These are phyloP conservation scores for Trissonchulus sp. DNA, from an alignment of 2,888 invertebrate species.

Conservation along the genomic window DNA sequence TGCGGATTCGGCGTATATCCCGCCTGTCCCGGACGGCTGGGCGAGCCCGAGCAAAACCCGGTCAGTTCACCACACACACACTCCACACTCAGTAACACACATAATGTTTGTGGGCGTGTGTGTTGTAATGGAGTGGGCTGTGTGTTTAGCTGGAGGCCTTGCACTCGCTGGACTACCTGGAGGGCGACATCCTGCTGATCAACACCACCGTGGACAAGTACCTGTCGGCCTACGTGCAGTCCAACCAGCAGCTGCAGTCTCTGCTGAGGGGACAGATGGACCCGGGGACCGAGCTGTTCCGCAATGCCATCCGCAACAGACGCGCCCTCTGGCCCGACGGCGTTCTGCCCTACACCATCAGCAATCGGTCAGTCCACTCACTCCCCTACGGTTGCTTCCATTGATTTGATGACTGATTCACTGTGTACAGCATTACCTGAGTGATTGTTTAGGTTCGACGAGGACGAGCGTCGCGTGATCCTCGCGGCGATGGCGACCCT, in stretches of 20 bases:
- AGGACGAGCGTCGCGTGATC: conserved; percentile 17
- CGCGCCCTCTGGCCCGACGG: conserved; percentile 16
- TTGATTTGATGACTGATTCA: too few relatives aligned
- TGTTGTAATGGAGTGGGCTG: too few relatives aligned
- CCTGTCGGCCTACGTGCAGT: background rate
- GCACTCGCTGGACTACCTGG: conserved; percentile 6
- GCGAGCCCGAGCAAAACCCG: conserved; percentile 10
- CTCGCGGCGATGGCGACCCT: conserved; percentile 21
- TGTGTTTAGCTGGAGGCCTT: background rate
- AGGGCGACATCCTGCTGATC: conserved; percentile 25
- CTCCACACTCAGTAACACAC: background rate
- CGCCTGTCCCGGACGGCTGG: conserved; percentile 12
- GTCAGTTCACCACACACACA: conserved; percentile 15
- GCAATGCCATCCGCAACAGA: conserved; percentile 24
- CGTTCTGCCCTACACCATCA: background rate
- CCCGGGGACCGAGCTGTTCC: background rate
- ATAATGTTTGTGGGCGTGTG: too few relatives aligned
- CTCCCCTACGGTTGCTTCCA: too few relatives aligned
- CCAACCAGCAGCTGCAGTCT: background rate
- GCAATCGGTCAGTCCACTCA: background rate
- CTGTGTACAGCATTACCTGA: too few relatives aligned
- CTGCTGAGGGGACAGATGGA: background rate
- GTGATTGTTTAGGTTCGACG: conserved; percentile 23
- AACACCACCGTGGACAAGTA: background rate
- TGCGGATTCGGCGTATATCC: conserved; percentile 23